Percentiles rank a stretch among this genome's conserved stretches.
Conservation (phyloP, 2,797 vertebrate species). For the Antrozous pallidus region DNA sequence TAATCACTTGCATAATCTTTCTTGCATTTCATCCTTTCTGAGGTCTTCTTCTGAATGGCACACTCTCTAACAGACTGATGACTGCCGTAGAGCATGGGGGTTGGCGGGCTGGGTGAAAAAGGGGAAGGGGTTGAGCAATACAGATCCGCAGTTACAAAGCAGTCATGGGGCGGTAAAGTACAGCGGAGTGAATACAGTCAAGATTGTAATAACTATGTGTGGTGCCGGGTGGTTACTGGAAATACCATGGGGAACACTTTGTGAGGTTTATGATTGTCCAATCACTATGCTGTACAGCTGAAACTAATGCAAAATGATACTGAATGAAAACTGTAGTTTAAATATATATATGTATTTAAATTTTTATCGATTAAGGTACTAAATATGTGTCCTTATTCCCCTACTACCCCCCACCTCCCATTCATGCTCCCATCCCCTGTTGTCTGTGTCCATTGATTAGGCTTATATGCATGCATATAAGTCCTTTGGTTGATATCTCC, state of each 20-base stretch:
- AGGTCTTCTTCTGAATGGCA: not conserved
- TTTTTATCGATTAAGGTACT: too few species aligned
- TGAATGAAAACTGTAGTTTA: not conserved
- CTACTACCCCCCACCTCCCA: too few species aligned
- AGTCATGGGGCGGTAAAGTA: not conserved
- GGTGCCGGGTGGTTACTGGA: not conserved
- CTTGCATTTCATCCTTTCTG: not conserved
- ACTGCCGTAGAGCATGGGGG: not conserved
- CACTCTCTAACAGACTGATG: not conserved
- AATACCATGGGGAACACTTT: not conserved
- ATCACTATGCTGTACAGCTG: not conserved
- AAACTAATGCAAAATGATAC: not conserved
- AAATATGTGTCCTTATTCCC: too few species aligned
- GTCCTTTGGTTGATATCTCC: too few species aligned
- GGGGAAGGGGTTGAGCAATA: not conserved
- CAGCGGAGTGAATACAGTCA: not conserved
- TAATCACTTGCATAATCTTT: not conserved
- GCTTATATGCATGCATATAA: too few species aligned
- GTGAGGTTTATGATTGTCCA: not conserved
- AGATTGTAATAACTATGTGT: not conserved
- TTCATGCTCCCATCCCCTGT: too few species aligned
- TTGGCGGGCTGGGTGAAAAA: not conserved
- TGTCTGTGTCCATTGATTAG: too few species aligned
- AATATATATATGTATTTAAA: not conserved
- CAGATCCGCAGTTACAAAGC: not conserved